Conservation (phyloP, 2,888 invertebrate genomes). For the Ellobium chinense region DNA sequence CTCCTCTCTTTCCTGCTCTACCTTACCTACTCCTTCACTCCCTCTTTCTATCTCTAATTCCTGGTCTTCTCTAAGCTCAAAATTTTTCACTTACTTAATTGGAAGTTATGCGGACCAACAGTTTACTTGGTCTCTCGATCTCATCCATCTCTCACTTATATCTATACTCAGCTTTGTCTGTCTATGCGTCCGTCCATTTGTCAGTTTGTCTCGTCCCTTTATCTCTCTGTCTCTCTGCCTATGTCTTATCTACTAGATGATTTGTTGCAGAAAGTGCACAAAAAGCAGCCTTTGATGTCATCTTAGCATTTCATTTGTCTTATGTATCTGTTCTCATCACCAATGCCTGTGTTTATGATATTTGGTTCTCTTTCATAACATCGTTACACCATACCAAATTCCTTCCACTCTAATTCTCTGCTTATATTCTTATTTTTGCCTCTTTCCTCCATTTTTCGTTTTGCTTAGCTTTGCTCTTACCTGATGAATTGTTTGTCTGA, state of each 20-base stretch:
- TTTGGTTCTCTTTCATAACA: no score
- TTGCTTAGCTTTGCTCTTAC: neutral
- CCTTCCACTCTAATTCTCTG: neutral
- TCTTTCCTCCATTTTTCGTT: neutral
- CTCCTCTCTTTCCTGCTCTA: neutral
- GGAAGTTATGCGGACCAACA: no score
- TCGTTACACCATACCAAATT: no score
- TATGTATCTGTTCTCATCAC: conserved; percentile 1
- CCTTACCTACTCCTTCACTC: neutral
- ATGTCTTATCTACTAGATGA: neutral
- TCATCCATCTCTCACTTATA: neutral
- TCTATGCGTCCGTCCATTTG: neutral
- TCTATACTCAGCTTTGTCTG: neutral
- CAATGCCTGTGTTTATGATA: no score
- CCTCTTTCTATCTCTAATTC: neutral
- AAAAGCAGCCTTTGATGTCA: neutral
- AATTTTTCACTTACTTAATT: no score
- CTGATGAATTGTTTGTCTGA: neutral
- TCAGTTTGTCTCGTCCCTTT: neutral
- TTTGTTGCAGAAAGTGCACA: no score
- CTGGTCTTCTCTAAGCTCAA: no score
- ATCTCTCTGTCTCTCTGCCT: conserved; percentile 10
- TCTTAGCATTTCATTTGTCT: conserved; percentile 2
- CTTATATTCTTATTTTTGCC: neutral
- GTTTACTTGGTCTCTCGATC: no score